Evolutionary conservation across 2,113 vertebrate species (phyloP), one percentile per base, ranked within the genome.

Genomic region (Lathamus discolor): DNA sequence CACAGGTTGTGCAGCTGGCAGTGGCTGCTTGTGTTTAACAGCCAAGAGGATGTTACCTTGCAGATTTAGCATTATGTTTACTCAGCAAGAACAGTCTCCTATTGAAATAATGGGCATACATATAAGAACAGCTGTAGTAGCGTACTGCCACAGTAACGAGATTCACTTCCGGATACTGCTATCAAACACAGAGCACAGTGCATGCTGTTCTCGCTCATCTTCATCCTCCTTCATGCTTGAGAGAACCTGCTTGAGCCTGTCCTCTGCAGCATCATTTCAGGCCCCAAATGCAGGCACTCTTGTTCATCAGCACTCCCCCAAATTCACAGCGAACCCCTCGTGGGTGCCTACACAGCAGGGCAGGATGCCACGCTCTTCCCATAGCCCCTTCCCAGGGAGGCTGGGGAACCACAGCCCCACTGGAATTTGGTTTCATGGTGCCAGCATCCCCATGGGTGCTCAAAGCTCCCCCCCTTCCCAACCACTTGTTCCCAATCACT

Each of bases 311-410:
- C 27, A 20, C 35, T 24, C 20, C 13, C 19, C 17, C 25, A 59
- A 52, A 84, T 29, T 20, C 55, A 84, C 11, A 64, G 29, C 1
- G 0, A 57, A 46, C 10, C 13, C 35, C 49, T 37, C 1, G 0
- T 12, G 43, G 22, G 4, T 86, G 59, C 51, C 62, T 39, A 14
- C 52, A 24, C 9, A 61, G 46, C n/a, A 73, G 46, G 39, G 28
- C 27, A 70, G 44, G 43, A 69, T 46, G 73, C 18, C 55, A 48
- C 0, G 0, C 49, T 37, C 25, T 9, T 75, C 29, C 37, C 10
- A 29, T 0, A 2, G 16, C 6, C 24, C 57, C 10, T 14, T 64
- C 57, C 41, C 49, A 77, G 23, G 13, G 25, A 67, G 29, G 11
- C 17, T 31, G 46, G 8, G 46, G 46, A 48, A 48, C n/a, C 44